Evolutionary conservation across 2,797 vertebrate genomes (phyloP), one percentile per base, ranked within the genome.

Genomic region (Sciurus carolinensis): DNA sequence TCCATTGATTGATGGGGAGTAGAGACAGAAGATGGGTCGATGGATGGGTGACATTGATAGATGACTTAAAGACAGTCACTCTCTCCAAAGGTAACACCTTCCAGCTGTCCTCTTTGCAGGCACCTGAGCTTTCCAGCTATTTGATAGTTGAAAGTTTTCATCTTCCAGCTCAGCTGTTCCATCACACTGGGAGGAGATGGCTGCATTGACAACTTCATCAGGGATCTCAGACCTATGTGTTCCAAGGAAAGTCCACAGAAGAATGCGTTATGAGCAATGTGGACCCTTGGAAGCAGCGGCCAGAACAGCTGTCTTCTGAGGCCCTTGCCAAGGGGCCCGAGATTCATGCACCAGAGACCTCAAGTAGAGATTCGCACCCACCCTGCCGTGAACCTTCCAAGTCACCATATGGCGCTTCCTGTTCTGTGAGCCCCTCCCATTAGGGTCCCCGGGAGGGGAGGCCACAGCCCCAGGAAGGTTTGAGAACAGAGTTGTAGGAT

Each of bases 351-450:
- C 44, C n/a, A 0, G 3, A 62, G 90, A 77, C 75, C 93, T 83
- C 33, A 15, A 64, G 69, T 24, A 52, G 54, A 64, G 24, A 22
- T 18, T 69, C 86, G 87, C 26, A 36, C 54, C 89, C 54, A 26
- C 80, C 80, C 90, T 24, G 5, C 73, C 33, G 3, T 0, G 1
- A 79, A 30, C 50, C 39, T 47, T 90, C 93, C 95, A 93, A 95
- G 90, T 93, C 81, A 52, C 91, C 90, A 47, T 62, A 44, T 71
- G 94, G 91, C 0, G 67, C 75, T 89, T 96, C 96, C 97, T 95
- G 92, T 87, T 57, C 52, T 0, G 0, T 3, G 69, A 88, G 69
- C 59, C 52, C 71, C 71, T 80, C 85, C 87, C 50, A 1, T 9
- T 5, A 20, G 1, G 71, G 85, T 7, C 62, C 90, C 94, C 39